Evolutionary conservation across 2,797 vertebrate genomes (phyloP).

Genomic region (Anas bernieri): DNA sequence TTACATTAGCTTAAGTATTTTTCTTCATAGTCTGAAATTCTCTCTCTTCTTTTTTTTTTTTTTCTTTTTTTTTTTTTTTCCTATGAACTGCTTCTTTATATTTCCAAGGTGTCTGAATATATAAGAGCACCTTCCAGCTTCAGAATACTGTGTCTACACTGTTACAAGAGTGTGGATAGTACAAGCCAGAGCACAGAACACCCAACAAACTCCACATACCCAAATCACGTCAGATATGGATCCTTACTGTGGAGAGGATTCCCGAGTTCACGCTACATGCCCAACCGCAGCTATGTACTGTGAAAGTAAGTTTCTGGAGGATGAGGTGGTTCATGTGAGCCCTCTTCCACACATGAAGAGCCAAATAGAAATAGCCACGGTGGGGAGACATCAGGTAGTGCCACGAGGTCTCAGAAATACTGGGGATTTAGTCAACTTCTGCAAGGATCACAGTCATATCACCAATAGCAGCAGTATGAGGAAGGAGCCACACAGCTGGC

Average conservation of each 20-base stretch:
- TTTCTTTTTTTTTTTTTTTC: background rate
- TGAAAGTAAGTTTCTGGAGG: background rate
- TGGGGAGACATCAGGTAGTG: background rate
- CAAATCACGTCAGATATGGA: fast-evolving
- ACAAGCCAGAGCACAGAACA: background rate
- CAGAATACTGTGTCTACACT: background rate
- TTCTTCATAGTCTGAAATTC: background rate
- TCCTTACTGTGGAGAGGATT: background rate
- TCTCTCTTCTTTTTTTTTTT: background rate
- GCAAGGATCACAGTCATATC: background rate
- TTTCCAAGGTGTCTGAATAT: background rate
- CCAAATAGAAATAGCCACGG: background rate
- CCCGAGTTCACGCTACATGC: background rate
- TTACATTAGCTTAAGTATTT: background rate
- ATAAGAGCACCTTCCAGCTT: background rate
- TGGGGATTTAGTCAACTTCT: background rate
- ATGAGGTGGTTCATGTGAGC: background rate
- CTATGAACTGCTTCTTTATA: background rate
- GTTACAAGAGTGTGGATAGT: background rate
- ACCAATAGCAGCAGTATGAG: background rate
- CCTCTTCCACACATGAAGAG: fast-evolving
- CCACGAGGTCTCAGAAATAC: background rate
- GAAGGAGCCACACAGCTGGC: background rate
- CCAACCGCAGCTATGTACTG: fast-evolving
- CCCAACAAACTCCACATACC: background rate